Percentiles rank a stretch among this genome's conserved stretches.
Conservation (phyloP, 2,113 vertebrate genomes). For the Antechinus stuartii region DNA sequence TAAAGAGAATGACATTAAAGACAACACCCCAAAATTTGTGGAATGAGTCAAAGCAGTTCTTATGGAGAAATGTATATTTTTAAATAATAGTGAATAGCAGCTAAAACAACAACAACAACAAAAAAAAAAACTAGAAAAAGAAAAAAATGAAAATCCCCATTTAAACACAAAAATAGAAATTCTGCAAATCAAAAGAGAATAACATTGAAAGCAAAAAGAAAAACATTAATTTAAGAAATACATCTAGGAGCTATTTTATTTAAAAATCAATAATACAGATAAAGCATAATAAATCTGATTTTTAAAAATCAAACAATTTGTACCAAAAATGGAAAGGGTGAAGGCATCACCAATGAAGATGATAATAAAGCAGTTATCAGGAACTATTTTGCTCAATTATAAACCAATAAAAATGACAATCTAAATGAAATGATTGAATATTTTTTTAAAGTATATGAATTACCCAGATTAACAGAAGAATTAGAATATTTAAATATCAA, state of each 20-base stretch:
- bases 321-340: neutral
- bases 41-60: neutral
- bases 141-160: neutral
- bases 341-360: neutral
- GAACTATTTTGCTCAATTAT: neutral
- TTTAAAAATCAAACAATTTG: neutral
- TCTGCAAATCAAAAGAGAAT: neutral
- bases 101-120: neutral
- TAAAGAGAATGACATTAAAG: neutral
- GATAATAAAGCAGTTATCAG: neutral
- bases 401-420: neutral
- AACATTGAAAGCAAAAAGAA: neutral
- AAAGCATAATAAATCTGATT: neutral
- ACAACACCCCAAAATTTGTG: neutral
- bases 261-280: neutral
- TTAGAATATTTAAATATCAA: no score
- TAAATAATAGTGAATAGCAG: neutral
- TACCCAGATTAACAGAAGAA: no score
- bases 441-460: no score
- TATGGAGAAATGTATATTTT: neutral
- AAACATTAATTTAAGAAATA: neutral
- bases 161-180: neutral
- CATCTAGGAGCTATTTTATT: neutral
- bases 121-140: neutral
- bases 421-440: neutral